phyloP scores from a whole-genome alignment of 2,113 vertebrate species.

The Haemorhous mexicanus region DNA sequence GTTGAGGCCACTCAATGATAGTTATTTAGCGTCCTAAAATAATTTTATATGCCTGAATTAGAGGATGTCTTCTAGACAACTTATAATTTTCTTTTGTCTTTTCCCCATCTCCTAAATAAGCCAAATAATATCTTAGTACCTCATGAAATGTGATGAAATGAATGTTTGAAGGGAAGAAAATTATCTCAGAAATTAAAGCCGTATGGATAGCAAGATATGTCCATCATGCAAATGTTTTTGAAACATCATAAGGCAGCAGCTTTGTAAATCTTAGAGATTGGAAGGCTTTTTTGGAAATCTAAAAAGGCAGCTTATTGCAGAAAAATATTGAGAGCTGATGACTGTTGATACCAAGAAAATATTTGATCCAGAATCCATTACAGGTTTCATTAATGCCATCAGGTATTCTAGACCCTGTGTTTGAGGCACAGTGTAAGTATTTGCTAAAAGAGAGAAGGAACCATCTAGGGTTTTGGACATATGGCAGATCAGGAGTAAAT shows the following conservation, averaged over 20 bases:
- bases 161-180: not conserved
- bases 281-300: not conserved
- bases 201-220: not conserved
- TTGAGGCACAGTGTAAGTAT: not conserved
- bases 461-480: not conserved
- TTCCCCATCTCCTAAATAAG: not conserved
- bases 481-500: not conserved
- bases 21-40: not conserved
- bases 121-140: not conserved
- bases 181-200: not conserved
- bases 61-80: not conserved
- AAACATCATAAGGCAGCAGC: not conserved
- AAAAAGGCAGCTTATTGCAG: not conserved
- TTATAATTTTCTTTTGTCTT: not conserved
- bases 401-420: not conserved
- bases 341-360: not conserved
- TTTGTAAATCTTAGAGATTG: slow-evolving; percentile 7
- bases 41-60: not conserved
- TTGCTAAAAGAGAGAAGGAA: not conserved
- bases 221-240: not conserved
- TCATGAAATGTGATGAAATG: not conserved
- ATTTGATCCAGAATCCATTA: slow-evolving; percentile 4
- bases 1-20: not conserved
- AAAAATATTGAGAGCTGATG: not conserved
- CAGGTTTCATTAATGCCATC: not conserved